These are phyloP conservation scores for Epirrhoe tristata DNA, from an alignment of 2,888 invertebrate species.

Conservation along the genomic window DNA sequence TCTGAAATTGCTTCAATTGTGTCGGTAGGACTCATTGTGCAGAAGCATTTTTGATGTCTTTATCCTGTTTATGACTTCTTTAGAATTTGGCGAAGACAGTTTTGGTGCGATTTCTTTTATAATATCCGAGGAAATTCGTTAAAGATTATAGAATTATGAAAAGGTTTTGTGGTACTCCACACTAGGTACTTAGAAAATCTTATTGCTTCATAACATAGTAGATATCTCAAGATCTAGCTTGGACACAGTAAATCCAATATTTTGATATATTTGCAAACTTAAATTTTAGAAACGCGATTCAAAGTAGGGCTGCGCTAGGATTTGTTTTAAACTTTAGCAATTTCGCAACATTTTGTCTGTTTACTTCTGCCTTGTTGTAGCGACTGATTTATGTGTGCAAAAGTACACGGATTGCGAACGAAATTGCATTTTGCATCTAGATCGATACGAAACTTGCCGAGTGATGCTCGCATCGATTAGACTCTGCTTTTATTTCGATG, in stretches of 20 bases:
- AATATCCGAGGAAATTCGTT: not conserved
- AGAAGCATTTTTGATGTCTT: not conserved
- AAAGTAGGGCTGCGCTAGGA: constrained; percentile 44
- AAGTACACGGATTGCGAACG: constrained; percentile 25
- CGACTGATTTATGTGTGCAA: constrained; percentile 39
- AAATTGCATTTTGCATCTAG: constrained; percentile 33
- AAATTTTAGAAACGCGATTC: constrained; percentile 31
- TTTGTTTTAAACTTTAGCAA: constrained; percentile 60
- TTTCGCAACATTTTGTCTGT: constrained; percentile 53
- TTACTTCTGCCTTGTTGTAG: constrained; percentile 43
- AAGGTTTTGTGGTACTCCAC: no score
- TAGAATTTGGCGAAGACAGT: not conserved
- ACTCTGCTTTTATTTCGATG: not conserved
- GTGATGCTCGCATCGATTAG: constrained; percentile 9
- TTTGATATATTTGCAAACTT: constrained; percentile 46
- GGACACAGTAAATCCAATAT: constrained; percentile 26
- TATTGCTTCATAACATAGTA: constrained; percentile 8
- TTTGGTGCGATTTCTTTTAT: not conserved
- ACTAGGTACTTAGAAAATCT: no score
- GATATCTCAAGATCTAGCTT: no score
- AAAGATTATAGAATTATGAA: not conserved
- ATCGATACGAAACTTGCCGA: constrained; percentile 12
- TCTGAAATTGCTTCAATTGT: not conserved
- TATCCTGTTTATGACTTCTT: not conserved
- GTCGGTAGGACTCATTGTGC: not conserved